phyloP scores from a whole-genome alignment of 2,797 vertebrate genomes.

The Mareca penelope region DNA sequence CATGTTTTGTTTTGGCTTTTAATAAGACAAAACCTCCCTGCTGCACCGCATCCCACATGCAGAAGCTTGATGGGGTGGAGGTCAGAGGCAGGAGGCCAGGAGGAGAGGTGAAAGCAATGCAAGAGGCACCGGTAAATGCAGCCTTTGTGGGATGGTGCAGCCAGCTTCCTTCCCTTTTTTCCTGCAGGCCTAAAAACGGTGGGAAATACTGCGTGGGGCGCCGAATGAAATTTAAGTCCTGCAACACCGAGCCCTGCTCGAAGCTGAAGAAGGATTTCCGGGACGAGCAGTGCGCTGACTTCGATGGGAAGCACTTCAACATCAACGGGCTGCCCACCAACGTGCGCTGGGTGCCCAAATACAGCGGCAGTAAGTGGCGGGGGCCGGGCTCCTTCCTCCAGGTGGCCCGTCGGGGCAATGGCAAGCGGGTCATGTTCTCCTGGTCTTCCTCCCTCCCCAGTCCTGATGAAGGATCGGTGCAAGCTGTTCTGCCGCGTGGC shows the following conservation, averaged over 20 bases:
- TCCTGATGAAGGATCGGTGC: constrained; percentile 98
- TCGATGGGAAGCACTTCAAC: constrained; percentile 96
- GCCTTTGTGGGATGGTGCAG: neutral
- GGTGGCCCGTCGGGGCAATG: accelerated
- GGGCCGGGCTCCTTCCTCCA: neutral
- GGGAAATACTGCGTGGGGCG: constrained; percentile 96
- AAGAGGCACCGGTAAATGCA: neutral
- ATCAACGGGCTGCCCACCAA: constrained; percentile 96
- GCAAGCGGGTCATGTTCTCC: neutral
- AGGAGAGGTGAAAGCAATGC: neutral
- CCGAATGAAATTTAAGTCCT: constrained; percentile 98
- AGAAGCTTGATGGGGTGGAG: neutral
- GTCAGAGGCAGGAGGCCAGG: neutral
- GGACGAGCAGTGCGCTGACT: constrained; percentile 93
- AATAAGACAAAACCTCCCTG: neutral
- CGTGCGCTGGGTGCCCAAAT: constrained; percentile 98
- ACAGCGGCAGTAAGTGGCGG: constrained; percentile 93
- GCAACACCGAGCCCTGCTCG: constrained; percentile 93
- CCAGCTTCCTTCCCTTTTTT: neutral
- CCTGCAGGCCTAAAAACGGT: constrained; percentile 89
- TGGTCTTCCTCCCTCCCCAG: constrained; percentile 71
- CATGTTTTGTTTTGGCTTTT: neutral
- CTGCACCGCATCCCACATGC: neutral
- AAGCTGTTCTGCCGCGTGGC: constrained; percentile 98
- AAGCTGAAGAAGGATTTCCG: constrained; percentile 94